phyloP scores from a whole-genome alignment of 1,140 invertebrate genomes.

The Dinoponera quadriceps region DNA sequence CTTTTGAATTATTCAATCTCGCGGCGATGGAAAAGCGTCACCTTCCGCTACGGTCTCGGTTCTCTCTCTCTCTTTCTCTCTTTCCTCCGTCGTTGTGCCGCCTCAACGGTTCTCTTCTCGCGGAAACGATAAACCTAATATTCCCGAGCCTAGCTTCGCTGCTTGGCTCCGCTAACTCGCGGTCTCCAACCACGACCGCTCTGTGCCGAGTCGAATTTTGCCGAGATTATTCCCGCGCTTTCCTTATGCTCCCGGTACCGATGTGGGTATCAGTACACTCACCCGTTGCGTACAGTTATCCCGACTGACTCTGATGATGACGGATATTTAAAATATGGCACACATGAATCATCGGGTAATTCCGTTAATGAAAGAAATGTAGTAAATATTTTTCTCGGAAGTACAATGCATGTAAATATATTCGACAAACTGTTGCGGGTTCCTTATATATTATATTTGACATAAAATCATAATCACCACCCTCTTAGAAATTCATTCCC shows the following conservation, averaged over 20 bases:
- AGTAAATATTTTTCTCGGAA: too few relatives aligned
- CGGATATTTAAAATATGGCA: too few relatives aligned
- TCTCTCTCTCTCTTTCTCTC: conserved; percentile 26
- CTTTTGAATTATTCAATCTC: conserved; percentile 80
- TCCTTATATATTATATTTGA: too few relatives aligned
- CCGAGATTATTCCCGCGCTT: conserved; percentile 13
- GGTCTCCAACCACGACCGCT: conserved; percentile 6
- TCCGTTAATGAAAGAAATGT: too few relatives aligned
- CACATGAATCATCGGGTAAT: too few relatives aligned
- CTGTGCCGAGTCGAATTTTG: conserved; percentile 20
- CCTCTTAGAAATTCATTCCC: too few relatives aligned
- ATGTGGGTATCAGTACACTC: not conserved
- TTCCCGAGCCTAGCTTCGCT: conserved; percentile 49
- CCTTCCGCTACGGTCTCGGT: conserved; percentile 57
- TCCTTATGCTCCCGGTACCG: not conserved
- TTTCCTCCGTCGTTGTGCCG: not conserved
- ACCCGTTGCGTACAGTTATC: too few relatives aligned
- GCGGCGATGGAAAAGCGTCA: conserved; percentile 74
- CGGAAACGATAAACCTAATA: conserved; percentile 73
- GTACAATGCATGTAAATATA: too few relatives aligned
- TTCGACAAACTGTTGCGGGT: too few relatives aligned
- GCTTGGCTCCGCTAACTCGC: conserved; percentile 50
- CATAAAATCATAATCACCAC: too few relatives aligned
- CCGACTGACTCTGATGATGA: too few relatives aligned
- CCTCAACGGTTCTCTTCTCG: conserved; percentile 39